A percentile compares a stretch with the other conserved stretches of the same genome.
These are phyloP conservation scores for Zygothrica quintamaculata DNA, from an alignment of 2,888 invertebrate genomes.

Conservation along the genomic window DNA sequence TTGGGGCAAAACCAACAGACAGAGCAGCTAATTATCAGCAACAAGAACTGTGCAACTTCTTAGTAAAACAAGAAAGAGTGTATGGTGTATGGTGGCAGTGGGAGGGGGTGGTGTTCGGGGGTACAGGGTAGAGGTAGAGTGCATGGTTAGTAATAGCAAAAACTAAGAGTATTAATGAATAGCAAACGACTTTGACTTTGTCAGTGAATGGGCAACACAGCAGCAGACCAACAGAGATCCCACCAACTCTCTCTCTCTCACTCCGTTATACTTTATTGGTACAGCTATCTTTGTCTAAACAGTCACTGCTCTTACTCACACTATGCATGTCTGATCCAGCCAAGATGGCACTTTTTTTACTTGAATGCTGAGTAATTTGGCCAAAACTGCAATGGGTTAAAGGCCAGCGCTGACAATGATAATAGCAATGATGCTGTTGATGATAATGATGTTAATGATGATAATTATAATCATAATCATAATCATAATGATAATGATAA, in stretches of 20 bases:
- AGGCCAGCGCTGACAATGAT: conserved; percentile 17
- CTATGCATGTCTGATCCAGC: neutral
- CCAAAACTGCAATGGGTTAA: conserved; percentile 47
- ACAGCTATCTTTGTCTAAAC: neutral
- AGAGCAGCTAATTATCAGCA: conserved; percentile 79
- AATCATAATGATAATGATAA: conserved; percentile 33
- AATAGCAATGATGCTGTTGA: conserved; percentile 11
- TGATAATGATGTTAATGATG: conserved; percentile 9
- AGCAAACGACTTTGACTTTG: conserved; percentile 79
- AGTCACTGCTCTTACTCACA: conserved; percentile 1
- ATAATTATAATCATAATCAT: conserved; percentile 26
- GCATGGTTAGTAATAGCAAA: conserved; percentile 38
- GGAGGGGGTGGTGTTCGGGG: neutral
- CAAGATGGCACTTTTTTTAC: conserved; percentile 59
- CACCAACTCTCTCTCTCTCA: neutral
- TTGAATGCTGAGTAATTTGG: conserved; percentile 70
- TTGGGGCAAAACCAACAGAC: conserved; percentile 75
- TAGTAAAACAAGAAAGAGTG: conserved; percentile 33
- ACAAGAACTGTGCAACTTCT: conserved; percentile 61
- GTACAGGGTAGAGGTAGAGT: too few species aligned
- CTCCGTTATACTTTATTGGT: too few species aligned
- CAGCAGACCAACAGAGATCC: conserved; percentile 33
- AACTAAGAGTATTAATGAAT: conserved; percentile 80
- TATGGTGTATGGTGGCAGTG: neutral
- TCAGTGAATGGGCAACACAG: conserved; percentile 50